Base-by-base conservation (phyloP, 2,888 invertebrate species). In the Thera britannica region DNA sequence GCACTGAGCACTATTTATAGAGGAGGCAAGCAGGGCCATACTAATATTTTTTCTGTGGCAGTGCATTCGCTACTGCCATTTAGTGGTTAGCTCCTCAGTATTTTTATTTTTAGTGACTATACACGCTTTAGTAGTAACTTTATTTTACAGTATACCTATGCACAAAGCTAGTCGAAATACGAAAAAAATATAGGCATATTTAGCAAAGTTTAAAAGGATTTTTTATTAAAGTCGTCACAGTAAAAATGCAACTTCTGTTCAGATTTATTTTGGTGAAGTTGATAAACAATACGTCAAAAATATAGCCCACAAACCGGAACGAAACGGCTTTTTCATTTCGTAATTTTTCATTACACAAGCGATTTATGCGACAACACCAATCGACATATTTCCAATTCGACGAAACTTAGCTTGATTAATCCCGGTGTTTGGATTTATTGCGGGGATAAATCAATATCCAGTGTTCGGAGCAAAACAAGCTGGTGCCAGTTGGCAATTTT, bases 351-450 rank as follows among this genome's bases (percentile, higher is more conserved):
- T 73, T 65, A 66, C 59, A 35, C 56, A 65, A 68, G 72, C 71
- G 74, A 73, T 75, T 74, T 72, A 72, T 70, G 67, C 69, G 73
- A 72, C 67, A 72, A 73, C 72, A 79, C 60, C 79, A 79, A 81
- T 78, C 82, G 85, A 83, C 87, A 86, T 84, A 86, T 87, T 85
- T 86, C 83, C 78, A 71, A 77, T 80, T 78, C 82, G 83, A 84
- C 85, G 84, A 89, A 90, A 89, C 86, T 87, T 82, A 84, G 82
- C 81, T 84, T 89, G 90, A 91, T 92, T 91, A 92, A 92, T 90
- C 89, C 88, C 74, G 34, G 83, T 83, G 84, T 84, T 75, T 83
- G 85, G 88, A 92, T 92, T 91, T 92, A 92, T 91, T 83, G 83
- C 76, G 78, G 76, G 83, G 83, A 91, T 92, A 92, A 93, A 92